Base-by-base conservation (phyloP, 2,888 invertebrate species). In the Didymodactylos carnosus region DNA sequence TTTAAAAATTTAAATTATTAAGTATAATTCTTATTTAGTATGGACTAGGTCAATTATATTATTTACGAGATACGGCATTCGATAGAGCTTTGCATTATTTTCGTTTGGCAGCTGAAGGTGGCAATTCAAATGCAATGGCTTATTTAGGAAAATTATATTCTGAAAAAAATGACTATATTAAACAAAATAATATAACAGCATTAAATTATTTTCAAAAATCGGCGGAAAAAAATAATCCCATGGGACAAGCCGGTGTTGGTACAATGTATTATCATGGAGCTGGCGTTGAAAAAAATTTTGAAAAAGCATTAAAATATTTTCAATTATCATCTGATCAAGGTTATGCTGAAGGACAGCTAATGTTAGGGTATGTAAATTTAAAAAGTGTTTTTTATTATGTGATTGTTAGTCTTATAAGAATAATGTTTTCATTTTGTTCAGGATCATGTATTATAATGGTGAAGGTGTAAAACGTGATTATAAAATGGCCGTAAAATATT, bases 271-370 rank as follows among this genome's bases (percentile, higher is more conserved):
- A 98, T 75, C 88, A 94, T 84, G 98, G 97, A 0, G 87, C 88
- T 76, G 94, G 93, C 2, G 92, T 94, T 1, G 89, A 90, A 0
- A 89, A 82, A 81, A 85, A 86, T 78, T 82, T 82, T 76, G 76
- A 77, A 25, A 85, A 84, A 78, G 86, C 86, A 0, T 80, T 84
- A 79, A 91, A 92, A 78, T 93, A 92, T 82, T 97, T 99, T 84
- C 89, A 90, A 25, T 88, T 90, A 83, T 94, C 98, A 16, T 94
- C 98, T 53, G 95, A 97, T 82, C 95, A 98, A 84, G 95, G 95
- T 73, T 95, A 94, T 92, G 94, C 94, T 0, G 98, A 98, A 83
- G 97, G 95, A 0, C 97, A 98, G 80, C 85, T 98, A 75, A 94
- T 97, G 81, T 86, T 99, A 5, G 98, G 75, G n/a, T n/a, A n/a